These are phyloP conservation scores for Ceyx cyanopectus DNA, from an alignment of 2,113 vertebrate genomes.

Conservation along the genomic window DNA sequence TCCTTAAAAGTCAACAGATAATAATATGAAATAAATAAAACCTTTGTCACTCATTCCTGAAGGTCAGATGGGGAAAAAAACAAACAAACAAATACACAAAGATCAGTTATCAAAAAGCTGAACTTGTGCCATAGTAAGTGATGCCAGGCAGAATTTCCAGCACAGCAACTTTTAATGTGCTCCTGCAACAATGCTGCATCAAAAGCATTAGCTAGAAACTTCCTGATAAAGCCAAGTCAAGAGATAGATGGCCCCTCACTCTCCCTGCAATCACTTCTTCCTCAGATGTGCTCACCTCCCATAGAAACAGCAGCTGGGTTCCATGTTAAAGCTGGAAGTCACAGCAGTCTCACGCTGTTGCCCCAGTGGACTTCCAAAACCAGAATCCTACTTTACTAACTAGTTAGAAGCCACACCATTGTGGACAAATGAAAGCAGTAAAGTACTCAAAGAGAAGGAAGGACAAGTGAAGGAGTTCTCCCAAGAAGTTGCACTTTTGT, in stretches of 20 bases:
- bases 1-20: conserved; percentile 92
- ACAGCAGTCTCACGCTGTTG: neutral
- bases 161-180: neutral
- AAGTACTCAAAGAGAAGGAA: neutral
- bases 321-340: neutral
- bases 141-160: neutral
- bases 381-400: neutral
- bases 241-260: neutral
- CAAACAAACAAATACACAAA: neutral
- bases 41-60: conserved; percentile 89
- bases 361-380: neutral
- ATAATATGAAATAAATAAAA: conserved; percentile 93
- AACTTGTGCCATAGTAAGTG: neutral
- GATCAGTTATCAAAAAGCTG: neutral
- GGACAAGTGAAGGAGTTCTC: neutral
- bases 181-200: neutral
- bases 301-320: neutral
- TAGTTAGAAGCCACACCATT: neutral
- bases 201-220: conserved; percentile 7
- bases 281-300: neutral
- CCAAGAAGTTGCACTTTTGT: neutral
- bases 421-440: neutral
- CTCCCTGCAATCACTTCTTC: neutral
- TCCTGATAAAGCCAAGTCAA: neutral
- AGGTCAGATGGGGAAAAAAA: neutral